Percentiles rank a stretch among this genome's conserved stretches.
phyloP scores from a whole-genome alignment of 2,113 vertebrate genomes.

The Barbus barbus region DNA sequence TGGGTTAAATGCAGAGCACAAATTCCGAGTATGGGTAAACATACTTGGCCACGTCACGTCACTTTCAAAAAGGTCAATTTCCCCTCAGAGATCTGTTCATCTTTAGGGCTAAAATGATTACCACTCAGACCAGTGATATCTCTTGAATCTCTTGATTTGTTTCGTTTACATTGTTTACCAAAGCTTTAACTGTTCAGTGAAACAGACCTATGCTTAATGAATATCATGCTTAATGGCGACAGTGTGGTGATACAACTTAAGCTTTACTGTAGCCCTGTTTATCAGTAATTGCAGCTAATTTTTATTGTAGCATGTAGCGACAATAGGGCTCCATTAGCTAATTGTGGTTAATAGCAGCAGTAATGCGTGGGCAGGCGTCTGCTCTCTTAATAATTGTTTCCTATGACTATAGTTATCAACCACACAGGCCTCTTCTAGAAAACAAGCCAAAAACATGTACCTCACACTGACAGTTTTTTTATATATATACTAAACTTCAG shows the following conservation, averaged over 20 bases:
- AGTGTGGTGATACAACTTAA: slow-evolving; percentile 35
- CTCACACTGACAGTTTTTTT: neutral
- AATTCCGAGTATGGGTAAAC: no score
- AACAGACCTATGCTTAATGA: neutral
- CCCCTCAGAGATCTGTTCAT: neutral
- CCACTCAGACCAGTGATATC: neutral
- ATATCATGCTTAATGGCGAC: neutral
- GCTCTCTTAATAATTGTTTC: slow-evolving; percentile 63
- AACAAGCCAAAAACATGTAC: neutral
- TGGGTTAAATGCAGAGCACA: no score
- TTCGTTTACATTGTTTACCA: neutral
- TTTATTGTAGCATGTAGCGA: slow-evolving; percentile 49
- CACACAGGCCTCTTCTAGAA: slow-evolving; percentile 17
- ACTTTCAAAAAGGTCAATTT: no score
- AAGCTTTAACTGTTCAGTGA: neutral
- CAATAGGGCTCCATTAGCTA: slow-evolving; percentile 47
- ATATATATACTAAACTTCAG: slow-evolving; percentile 38
- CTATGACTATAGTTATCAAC: slow-evolving; percentile 54
- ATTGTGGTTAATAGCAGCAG: slow-evolving; percentile 67
- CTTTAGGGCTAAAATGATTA: neutral
- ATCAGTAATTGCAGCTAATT: slow-evolving; percentile 56
- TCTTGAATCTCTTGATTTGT: no score
- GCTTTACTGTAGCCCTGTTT: slow-evolving; percentile 46
- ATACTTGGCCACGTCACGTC: no score
- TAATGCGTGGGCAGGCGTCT: slow-evolving; percentile 47